Conservation (phyloP, 2,113 vertebrate genomes). For the Andinoacara biseriatus region DNA sequence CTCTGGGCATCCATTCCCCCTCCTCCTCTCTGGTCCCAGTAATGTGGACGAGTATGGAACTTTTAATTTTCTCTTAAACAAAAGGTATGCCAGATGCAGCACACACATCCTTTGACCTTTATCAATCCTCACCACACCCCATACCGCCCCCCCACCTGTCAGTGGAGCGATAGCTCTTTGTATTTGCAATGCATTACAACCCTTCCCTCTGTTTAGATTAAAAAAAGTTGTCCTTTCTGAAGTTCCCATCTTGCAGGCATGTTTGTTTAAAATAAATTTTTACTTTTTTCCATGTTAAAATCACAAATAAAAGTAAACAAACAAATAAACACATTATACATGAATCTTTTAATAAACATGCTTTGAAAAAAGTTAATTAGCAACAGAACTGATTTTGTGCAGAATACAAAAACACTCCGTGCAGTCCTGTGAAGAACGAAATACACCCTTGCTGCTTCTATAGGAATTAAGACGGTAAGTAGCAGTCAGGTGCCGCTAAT, state of each 20-base stretch:
- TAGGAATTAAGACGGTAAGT: neutral
- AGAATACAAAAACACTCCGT: too few relatives aligned
- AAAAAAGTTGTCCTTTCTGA: slow-evolving; percentile 54
- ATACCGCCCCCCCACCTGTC: slow-evolving; percentile 22
- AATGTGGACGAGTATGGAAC: slow-evolving; percentile 59
- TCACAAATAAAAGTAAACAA: neutral
- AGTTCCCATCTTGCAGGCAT: slow-evolving; percentile 19
- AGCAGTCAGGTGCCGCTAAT: neutral
- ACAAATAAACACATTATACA: neutral
- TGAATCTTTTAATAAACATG: too few relatives aligned
- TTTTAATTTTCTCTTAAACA: slow-evolving; percentile 58
- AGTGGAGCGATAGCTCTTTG: slow-evolving; percentile 74
- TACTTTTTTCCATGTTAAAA: neutral
- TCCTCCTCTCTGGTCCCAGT: slow-evolving; percentile 29
- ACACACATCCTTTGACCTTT: slow-evolving; percentile 74
- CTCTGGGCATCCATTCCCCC: slow-evolving; percentile 59
- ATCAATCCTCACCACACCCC: slow-evolving; percentile 20
- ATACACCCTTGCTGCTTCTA: neutral
- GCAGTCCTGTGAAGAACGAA: too few relatives aligned
- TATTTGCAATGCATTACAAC: slow-evolving; percentile 73
- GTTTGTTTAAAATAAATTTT: neutral
- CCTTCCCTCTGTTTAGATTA: slow-evolving; percentile 55
- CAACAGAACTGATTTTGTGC: too few relatives aligned
- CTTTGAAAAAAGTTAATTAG: too few relatives aligned
- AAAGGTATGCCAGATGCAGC: slow-evolving; percentile 70